A percentile compares a stretch with the other conserved stretches of the same genome.
Evolutionary conservation across 37 sponge, comb jelly and placozoan genomes (phyloP).

Genomic region (Tethya wilhelma): DNA sequence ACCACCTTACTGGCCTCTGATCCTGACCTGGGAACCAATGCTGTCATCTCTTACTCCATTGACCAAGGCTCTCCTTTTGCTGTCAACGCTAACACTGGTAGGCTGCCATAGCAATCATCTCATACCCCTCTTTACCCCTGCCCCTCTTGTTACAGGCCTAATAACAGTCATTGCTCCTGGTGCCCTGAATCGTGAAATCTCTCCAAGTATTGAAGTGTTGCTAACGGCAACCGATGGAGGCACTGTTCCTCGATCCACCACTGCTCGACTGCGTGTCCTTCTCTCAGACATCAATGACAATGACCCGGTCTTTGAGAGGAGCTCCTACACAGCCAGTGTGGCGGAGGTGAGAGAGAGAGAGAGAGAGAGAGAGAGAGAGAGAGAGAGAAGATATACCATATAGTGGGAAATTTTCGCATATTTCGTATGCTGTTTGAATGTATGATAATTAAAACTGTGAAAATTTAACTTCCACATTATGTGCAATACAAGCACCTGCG

Average conservation of each 20-base stretch:
- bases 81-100: conserved; percentile 7
- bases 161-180: background rate
- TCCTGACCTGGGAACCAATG: conserved; percentile 49
- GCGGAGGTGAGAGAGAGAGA: background rate
- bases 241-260: background rate
- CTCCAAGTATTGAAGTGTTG: background rate
- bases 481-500: no score
- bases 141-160: conserved; percentile 2
- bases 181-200: conserved; percentile 20
- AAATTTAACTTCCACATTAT: no score
- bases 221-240: conserved; percentile 35
- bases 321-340: conserved; percentile 11
- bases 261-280: conserved; percentile 12
- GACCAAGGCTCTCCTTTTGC: background rate
- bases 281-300: conserved; percentile 54
- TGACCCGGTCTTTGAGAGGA: conserved; percentile 30
- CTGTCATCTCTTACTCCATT: conserved; percentile 25
- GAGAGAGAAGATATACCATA: no score
- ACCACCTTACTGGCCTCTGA: conserved; percentile 28
- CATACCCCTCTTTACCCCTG: no score
- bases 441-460: no score
- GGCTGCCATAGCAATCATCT: background rate
- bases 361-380: background rate
- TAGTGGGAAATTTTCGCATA: no score
- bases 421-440: no score